Evolutionary conservation across 1,140 invertebrate species (phyloP), one percentile per base, ranked within the genome.

Genomic region (Lasioglossum baleicum): DNA sequence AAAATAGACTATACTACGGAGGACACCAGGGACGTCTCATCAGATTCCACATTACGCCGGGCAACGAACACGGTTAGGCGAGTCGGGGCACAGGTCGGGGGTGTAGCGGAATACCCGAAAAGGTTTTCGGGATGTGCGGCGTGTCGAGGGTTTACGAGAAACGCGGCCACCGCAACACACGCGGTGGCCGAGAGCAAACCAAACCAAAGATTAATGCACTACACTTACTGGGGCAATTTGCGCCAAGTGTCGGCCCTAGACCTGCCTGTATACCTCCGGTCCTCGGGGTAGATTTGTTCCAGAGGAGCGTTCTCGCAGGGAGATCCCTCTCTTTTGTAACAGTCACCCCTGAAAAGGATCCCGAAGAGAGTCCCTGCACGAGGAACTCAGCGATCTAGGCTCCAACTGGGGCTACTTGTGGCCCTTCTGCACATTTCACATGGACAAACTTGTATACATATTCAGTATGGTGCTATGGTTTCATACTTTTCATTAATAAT

Each of bases 121-220:
- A 83, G 81, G 85, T 88, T 78, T 56, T 71, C 75, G 60, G 72
- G 79, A 82, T 66, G 70, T 86, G 87, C 75, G 83, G 81, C 75
- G 80, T 83, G 87, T 83, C 83, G 83, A 75, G 83, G 81, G 88
- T 83, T 83, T 86, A 88, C 81, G 87, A 89, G 88, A 89, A 90
- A 90, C 80, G 89, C 88, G 81, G 88, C 88, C 72, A 87, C 84
- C 89, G 83, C 89, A 90, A 90, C 88, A 87, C 89, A 90, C 87
- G 88, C 88, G 88, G 89, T 87, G 87, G 83, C 84, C 82, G 83
- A 82, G 80, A 83, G 80, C 81, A 88, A 83, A 90, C 88, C 83
- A 92, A 93, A 92, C 92, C 92, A 93, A 93, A 93, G 92, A 93
- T 93, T 93, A 93, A 92, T 93, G 92, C 91, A 92, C 90, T 91